Conservation (phyloP, 2,797 vertebrate genomes). For the Vespertilio murinus region DNA sequence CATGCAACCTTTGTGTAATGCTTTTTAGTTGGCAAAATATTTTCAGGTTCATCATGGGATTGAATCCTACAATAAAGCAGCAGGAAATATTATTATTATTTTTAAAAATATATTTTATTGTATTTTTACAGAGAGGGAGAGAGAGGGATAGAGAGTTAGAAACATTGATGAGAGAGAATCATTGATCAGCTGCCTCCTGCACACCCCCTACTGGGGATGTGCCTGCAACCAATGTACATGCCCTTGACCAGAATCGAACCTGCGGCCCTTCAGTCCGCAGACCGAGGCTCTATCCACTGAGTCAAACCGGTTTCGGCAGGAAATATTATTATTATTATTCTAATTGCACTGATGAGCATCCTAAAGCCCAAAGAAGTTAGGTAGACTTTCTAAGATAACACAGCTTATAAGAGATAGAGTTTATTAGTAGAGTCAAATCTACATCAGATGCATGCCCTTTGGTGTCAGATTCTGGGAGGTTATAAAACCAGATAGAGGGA, state of each 20-base stretch:
- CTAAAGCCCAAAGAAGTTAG: not conserved
- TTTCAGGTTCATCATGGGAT: not conserved
- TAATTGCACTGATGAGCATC: not conserved
- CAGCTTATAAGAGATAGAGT: not conserved
- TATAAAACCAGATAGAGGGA: not conserved
- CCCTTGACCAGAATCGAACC: too few species aligned
- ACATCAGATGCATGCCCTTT: not conserved
- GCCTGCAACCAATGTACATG: too few species aligned
- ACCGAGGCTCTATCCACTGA: too few species aligned
- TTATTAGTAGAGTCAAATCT: not conserved
- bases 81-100: not conserved
- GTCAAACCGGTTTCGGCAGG: too few species aligned
- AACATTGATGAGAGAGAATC: too few species aligned
- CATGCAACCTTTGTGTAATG: too few species aligned
- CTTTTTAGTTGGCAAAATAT: not conserved
- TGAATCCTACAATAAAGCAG: not conserved
- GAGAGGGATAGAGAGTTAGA: too few species aligned
- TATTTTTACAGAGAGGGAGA: too few species aligned
- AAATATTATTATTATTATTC: not conserved
- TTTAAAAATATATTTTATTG: too few species aligned
- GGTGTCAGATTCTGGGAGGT: not conserved
- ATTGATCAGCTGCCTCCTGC: too few species aligned
- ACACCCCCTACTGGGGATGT: too few species aligned
- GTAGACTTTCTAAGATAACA: not conserved
- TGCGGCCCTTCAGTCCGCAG: too few species aligned